Evolutionary conservation across 53 echinoderm and acorn worm genomes (phyloP), one percentile per base, ranked within the genome.

Genomic region (Astropecten irregularis): DNA sequence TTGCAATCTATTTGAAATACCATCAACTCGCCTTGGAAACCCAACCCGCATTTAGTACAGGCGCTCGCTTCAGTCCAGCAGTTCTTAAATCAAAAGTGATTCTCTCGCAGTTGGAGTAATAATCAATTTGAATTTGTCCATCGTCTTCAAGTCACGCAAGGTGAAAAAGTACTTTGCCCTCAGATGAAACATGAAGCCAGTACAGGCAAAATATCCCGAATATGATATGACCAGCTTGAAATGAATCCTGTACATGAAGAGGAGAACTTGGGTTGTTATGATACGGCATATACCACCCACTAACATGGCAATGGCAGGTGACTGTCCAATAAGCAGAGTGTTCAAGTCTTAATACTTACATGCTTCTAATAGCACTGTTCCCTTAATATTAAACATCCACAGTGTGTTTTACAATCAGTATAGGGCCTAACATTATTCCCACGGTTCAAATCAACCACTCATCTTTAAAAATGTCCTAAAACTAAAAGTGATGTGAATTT

Each of bases 101-200:
- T 32, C 48, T 19, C 61, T 2, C 63, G 18, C 79, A 62, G 79
- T 79, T 32, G 79, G 79, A 47, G 79, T 37, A n/a, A 34, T 71
- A 51, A 71, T 51, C 6, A 68, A 8, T 23, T 9, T 25, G 68
- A 68, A 68, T 22, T 79, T 44, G 13, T 38, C 63, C 79, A 62
- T 22, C 38, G 29, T 79, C 61, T 59, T 25, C 47, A 56, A 79
- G 79, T 79, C 79, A 79, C 79, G 79, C 79, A 56, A 79, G 42
- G 62, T 10, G 19, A 49, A 79, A 79, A 38, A 76, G 79, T 79
- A 44, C 79, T 60, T 79, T 79, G 79, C 79, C 79, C 79, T 56
- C 49, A 38, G 36, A 36, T 36, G 66, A 66, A 66, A 66, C 36
- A 21, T 36, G 66, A 66, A 33, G 18, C 66, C 11, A 11, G 42